Percentiles rank a stretch among this genome's conserved stretches.
Evolutionary conservation across 2,888 invertebrate species (phyloP).

Genomic region (Rotaria macrura): DNA sequence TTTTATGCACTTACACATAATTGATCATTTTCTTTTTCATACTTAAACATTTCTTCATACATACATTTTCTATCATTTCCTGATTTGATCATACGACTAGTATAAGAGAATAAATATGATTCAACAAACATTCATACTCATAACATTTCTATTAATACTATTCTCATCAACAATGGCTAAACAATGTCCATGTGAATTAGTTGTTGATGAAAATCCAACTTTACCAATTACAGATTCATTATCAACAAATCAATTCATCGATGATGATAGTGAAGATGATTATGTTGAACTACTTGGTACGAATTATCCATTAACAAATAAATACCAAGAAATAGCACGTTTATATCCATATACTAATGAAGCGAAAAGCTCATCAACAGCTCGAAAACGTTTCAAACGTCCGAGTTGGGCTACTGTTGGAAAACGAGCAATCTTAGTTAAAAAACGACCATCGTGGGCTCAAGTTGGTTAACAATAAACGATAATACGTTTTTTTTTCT

Average conservation of each 20-base stretch:
- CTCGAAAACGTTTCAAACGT: constrained; percentile 7
- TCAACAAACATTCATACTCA: background rate
- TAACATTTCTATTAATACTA: background rate
- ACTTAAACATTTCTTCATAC: background rate
- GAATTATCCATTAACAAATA: background rate
- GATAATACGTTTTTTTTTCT: background rate
- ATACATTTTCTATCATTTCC: background rate
- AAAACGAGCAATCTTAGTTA: background rate
- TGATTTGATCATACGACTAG: background rate
- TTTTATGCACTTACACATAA: background rate
- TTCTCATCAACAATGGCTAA: background rate
- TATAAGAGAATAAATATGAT: background rate
- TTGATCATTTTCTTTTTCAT: background rate
- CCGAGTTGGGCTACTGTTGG: background rate
- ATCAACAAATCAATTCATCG: background rate
- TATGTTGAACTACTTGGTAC: background rate
- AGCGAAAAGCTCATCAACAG: background rate
- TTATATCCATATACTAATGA: background rate
- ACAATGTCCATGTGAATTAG: background rate
- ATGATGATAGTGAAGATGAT: background rate
- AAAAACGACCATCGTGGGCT: constrained; percentile 17
- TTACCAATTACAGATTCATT: background rate
- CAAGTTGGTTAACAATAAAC: background rate
- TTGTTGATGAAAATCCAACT: background rate
- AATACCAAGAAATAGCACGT: background rate